Conservation (phyloP, 2,888 invertebrate species). For the Drosophila falleni region DNA sequence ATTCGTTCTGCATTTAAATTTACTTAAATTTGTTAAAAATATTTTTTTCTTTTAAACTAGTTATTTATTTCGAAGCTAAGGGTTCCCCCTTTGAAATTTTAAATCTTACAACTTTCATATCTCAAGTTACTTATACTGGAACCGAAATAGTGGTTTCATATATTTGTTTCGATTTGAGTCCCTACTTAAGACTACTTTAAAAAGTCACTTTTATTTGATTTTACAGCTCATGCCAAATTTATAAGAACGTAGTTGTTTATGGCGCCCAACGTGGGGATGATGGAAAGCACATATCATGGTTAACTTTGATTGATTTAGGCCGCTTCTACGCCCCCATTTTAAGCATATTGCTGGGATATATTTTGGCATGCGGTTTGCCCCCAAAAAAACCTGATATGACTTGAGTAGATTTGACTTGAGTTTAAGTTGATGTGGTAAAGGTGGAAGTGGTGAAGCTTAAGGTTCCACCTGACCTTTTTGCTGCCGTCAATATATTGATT, state of each 20-base stretch:
- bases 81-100: too few species aligned
- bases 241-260: not conserved
- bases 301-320: slow-evolving; percentile 23
- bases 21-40: too few species aligned
- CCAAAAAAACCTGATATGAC: not conserved
- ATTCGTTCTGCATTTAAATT: too few species aligned
- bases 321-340: not conserved
- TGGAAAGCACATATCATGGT: slow-evolving; percentile 20
- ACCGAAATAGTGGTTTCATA: too few species aligned
- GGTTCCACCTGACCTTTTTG: slow-evolving; percentile 32
- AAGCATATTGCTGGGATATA: not conserved
- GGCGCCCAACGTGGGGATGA: slow-evolving; percentile 5
- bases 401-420: slow-evolving; percentile 7
- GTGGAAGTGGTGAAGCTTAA: slow-evolving; percentile 2
- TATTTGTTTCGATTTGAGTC: too few species aligned
- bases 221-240: not conserved
- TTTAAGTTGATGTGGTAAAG: not conserved
- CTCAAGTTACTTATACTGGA: too few species aligned
- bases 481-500: slow-evolving; percentile 51
- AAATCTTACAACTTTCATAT: too few species aligned
- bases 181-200: not conserved
- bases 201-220: not conserved
- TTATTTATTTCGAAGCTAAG: too few species aligned
- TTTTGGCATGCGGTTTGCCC: slow-evolving; percentile 11
- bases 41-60: too few species aligned